Conservation (phyloP, 1,140 invertebrate species). For the Drosophila tropicalis region DNA sequence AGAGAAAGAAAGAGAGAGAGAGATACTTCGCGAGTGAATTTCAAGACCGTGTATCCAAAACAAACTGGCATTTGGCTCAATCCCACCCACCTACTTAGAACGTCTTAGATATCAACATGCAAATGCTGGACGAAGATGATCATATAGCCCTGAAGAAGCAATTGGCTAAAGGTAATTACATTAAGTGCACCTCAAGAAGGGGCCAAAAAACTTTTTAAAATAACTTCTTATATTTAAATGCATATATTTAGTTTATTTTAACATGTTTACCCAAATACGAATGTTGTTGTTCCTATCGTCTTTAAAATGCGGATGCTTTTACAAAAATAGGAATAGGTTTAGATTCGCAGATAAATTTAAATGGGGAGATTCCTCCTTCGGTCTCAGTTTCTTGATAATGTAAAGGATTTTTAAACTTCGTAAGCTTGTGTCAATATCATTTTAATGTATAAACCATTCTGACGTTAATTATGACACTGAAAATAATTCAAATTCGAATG, state of each 20-base stretch:
- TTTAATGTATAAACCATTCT: background rate
- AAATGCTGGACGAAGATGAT: constrained; percentile 45
- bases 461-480: background rate
- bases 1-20: background rate
- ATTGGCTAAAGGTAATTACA: constrained; percentile 48
- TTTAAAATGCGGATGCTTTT: too few species aligned
- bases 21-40: constrained; percentile 1
- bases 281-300: too few species aligned
- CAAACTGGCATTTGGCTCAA: background rate
- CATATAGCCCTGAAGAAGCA: constrained; percentile 44
- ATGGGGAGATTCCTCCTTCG: too few species aligned
- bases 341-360: too few species aligned
- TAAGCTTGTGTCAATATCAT: too few species aligned
- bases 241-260: background rate
- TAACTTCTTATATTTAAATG: too few species aligned
- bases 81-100: background rate
- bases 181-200: too few species aligned
- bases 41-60: background rate
- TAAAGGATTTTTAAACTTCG: too few species aligned
- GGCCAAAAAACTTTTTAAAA: too few species aligned
- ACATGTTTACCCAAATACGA: too few species aligned
- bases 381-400: too few species aligned
- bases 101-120: constrained; percentile 37
- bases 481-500: background rate
- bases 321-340: too few species aligned